phyloP scores from a whole-genome alignment of 2,797 vertebrate genomes.

The Gadopsis marmoratus region DNA sequence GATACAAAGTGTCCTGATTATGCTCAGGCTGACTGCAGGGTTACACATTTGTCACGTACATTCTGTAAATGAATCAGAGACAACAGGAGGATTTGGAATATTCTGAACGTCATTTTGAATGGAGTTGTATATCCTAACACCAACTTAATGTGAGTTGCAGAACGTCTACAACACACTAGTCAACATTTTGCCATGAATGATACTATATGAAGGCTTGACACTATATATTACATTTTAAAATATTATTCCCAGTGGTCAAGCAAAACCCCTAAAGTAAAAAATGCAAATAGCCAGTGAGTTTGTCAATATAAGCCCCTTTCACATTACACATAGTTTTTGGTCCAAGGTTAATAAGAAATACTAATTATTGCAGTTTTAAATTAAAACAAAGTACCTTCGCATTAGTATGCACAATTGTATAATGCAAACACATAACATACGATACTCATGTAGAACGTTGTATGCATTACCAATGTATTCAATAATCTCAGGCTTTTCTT shows the following conservation, averaged over 20 bases:
- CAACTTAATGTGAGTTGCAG: constrained; percentile 32
- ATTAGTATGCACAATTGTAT: neutral
- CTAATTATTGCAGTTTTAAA: no score
- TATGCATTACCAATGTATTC: neutral
- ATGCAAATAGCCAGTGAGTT: no score
- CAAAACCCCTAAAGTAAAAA: neutral
- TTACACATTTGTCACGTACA: constrained; percentile 47
- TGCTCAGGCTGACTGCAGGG: constrained; percentile 15
- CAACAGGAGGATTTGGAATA: neutral
- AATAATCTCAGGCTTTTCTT: constrained; percentile 2
- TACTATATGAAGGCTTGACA: neutral
- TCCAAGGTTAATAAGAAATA: no score
- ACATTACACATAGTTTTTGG: no score
- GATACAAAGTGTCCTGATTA: constrained; percentile 8
- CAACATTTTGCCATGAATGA: neutral
- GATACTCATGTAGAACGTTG: neutral
- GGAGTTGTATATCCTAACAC: neutral
- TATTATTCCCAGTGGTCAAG: neutral
- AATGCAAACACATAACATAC: neutral
- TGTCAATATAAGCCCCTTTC: no score
- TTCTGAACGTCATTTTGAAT: neutral
- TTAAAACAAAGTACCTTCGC: no score
- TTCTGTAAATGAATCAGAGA: neutral
- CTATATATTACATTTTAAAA: neutral
- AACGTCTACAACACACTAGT: neutral